Evolutionary conservation across 92 coral and sea anemone genomes (phyloP), one percentile per base, ranked within the genome.

Genomic region (Hydrozoanthus gracilis): DNA sequence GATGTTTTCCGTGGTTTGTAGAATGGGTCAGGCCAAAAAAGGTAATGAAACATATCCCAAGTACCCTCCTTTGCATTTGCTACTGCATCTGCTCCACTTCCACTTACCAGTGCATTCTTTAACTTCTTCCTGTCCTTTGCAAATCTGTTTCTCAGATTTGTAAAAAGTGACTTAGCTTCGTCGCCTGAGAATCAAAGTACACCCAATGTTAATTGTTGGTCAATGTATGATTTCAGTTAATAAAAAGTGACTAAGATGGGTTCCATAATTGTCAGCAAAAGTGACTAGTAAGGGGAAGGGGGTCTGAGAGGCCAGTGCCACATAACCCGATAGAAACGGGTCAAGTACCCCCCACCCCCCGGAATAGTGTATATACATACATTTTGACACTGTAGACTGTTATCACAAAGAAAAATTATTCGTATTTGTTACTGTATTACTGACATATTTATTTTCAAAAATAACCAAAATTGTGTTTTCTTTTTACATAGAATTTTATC

Each of bases 21-120:
- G 60, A 73, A 93, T 69, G 87, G 87, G 75, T 90, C 93, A 44
- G 90, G 84, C 95, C 93, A 92, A 27, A 84, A n/a, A 76, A 90
- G 86, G 60, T 48, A 93, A 9, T 27, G 66, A 77, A 83, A 93
- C 79, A 87, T 85, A 71, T 93, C 93, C 8, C 68, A 73, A 48
- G 65, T 78, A 50, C 91, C 90, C 44, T 89, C 91, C 71, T 89
- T 88, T 15, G 51, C 96, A 52, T 77, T 84, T 47, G 77, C 11
- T 48, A 93, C 91, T 74, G 76, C 89, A 17, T 91, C 92, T 16
- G 89, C 13, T 12, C 94, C 88, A 87, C 70, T 83, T 10, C 92
- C 95, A 90, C 91, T 88, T 11, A 76, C 88, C 70, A 60, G 84
- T 9, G 78, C 83, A 4, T 70, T 70, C 88, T 88, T 76, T 47